Conservation (phyloP, 2,113 vertebrate species). For the Phrynocephalus versicolor region DNA sequence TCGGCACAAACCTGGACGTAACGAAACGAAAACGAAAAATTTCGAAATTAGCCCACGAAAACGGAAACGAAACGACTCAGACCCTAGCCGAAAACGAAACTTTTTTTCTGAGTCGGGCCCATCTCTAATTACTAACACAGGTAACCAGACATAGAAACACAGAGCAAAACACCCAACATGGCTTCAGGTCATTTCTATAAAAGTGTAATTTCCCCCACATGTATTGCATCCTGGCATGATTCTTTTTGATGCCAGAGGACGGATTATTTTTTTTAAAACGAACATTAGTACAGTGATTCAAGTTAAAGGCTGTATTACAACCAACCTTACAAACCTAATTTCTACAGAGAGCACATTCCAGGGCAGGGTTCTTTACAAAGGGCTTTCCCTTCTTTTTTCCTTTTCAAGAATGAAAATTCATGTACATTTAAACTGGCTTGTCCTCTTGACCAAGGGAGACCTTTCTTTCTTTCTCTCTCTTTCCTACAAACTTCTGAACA, state of each 20-base stretch:
- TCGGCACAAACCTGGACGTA: too few species aligned
- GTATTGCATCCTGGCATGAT: neutral
- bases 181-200: slow-evolving; percentile 46
- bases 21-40: too few species aligned
- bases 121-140: slow-evolving; percentile 18
- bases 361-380: neutral
- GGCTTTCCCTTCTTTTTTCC: neutral
- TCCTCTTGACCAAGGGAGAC: too few species aligned
- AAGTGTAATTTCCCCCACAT: neutral
- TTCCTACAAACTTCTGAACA: neutral
- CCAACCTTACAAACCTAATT: neutral
- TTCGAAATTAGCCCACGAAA: too few species aligned
- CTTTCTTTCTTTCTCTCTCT: neutral
- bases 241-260: slow-evolving; percentile 28
- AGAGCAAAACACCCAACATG: slow-evolving; percentile 48
- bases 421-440: neutral
- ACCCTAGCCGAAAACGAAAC: too few species aligned
- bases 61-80: too few species aligned
- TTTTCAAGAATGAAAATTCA: neutral
- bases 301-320: slow-evolving; percentile 2
- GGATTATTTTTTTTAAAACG: slow-evolving; percentile 3
- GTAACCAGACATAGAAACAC: slow-evolving; percentile 34
- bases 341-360: neutral
- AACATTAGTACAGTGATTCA: slow-evolving; percentile 2
- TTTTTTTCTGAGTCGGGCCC: too few species aligned